These are phyloP conservation scores for Girardinus metallicus DNA, from an alignment of 2,797 vertebrate species.

Conservation along the genomic window DNA sequence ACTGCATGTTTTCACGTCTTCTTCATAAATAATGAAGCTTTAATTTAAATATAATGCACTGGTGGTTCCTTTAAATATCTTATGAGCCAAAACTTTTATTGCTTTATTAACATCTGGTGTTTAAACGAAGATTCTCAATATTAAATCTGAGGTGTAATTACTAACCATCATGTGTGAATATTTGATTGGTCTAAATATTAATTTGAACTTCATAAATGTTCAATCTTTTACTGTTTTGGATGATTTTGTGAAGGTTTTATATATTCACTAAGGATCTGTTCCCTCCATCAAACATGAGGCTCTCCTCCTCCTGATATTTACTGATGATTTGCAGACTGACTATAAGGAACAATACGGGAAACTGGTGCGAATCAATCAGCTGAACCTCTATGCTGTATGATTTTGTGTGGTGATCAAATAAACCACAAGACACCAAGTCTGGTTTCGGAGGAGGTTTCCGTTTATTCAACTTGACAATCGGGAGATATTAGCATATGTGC, in stretches of 20 bases:
- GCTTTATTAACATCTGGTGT: constrained; percentile 53
- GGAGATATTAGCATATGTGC: too few relatives aligned
- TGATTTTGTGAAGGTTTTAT: not conserved
- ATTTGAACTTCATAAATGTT: not conserved
- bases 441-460: too few relatives aligned
- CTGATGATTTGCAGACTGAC: not conserved
- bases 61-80: constrained; percentile 56
- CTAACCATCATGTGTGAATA: not conserved
- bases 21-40: constrained; percentile 64
- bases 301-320: not conserved
- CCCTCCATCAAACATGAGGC: not conserved
- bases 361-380: not conserved
- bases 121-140: constrained; percentile 8
- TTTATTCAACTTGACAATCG: too few relatives aligned
- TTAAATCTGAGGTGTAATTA: not conserved
- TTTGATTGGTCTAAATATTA: not conserved
- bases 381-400: too few relatives aligned
- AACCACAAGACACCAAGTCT: too few relatives aligned
- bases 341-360: not conserved
- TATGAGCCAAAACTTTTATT: constrained; percentile 46
- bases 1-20: not conserved
- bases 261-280: too few relatives aligned
- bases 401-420: too few relatives aligned
- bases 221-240: not conserved
- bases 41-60: constrained; percentile 44